Evolutionary conservation across 1,140 invertebrate genomes (phyloP).

Genomic region (Drosophila fuyamai): DNA sequence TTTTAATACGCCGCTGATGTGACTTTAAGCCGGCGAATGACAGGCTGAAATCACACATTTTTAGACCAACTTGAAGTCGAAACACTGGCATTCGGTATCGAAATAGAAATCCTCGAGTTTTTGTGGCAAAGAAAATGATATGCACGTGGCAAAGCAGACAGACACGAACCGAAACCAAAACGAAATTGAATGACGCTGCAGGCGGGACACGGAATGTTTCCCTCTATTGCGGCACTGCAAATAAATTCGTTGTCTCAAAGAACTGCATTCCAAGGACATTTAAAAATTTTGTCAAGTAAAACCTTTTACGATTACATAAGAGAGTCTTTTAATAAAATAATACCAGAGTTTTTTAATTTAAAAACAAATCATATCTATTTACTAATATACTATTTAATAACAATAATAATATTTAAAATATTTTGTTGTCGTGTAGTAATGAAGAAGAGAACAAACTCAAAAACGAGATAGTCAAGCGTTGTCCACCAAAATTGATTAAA

Average conservation of each 20-base stretch:
- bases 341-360: too few species aligned
- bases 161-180: constrained; percentile 43
- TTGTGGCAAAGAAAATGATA: constrained; percentile 39
- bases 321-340: too few species aligned
- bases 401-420: too few species aligned
- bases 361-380: too few species aligned
- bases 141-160: constrained; percentile 46
- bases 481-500: too few species aligned
- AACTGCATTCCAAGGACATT: not conserved
- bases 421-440: too few species aligned
- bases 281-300: too few species aligned
- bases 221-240: constrained; percentile 6
- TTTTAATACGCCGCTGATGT: constrained; percentile 71
- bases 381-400: too few species aligned
- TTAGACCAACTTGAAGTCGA: constrained; percentile 40
- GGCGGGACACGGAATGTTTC: constrained; percentile 23
- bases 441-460: too few species aligned
- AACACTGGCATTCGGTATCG: not conserved
- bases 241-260: not conserved
- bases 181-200: constrained; percentile 52
- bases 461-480: too few species aligned
- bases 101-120: constrained; percentile 17
- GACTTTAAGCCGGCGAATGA: constrained; percentile 51
- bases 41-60: constrained; percentile 24
- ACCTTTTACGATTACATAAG: too few species aligned